Percentiles rank a stretch among this genome's conserved stretches.
Evolutionary conservation across 1,140 invertebrate genomes (phyloP).

Genomic region (Acromyrmex echinatior): DNA sequence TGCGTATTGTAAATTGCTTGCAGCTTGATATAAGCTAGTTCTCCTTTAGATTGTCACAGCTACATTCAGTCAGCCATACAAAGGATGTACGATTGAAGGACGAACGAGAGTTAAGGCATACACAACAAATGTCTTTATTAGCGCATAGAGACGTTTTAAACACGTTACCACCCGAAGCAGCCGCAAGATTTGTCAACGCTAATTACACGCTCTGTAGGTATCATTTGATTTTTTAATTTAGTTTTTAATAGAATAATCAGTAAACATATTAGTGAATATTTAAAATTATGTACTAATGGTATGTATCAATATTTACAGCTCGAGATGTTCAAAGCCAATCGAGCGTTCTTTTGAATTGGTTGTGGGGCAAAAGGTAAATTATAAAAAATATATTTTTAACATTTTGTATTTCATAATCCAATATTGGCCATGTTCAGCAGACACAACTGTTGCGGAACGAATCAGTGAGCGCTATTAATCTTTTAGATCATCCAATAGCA

Average conservation of each 20-base stretch:
- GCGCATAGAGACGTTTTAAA: slow-evolving; percentile 90
- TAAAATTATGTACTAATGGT: neutral
- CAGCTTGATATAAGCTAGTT: slow-evolving; percentile 82
- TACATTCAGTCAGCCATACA: slow-evolving; percentile 91
- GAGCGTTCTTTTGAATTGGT: slow-evolving; percentile 92
- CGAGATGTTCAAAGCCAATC: slow-evolving; percentile 92
- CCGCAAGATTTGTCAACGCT: slow-evolving; percentile 89
- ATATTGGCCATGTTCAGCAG: neutral
- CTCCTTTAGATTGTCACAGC: slow-evolving; percentile 89
- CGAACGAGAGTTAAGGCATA: slow-evolving; percentile 91
- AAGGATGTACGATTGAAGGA: slow-evolving; percentile 91
- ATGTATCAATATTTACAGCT: slow-evolving; percentile 86
- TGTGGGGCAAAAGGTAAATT: slow-evolving; percentile 89
- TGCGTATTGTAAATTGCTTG: slow-evolving; percentile 38
- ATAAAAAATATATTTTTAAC: slow-evolving; percentile 15
- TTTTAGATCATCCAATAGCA: no score
- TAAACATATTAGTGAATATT: neutral
- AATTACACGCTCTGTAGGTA: slow-evolving; percentile 91
- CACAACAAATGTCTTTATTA: slow-evolving; percentile 91
- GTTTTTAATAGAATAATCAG: neutral
- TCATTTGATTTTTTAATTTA: slow-evolving; percentile 29
- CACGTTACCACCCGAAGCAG: slow-evolving; percentile 89
- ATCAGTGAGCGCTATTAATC: no score
- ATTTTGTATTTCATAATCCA: neutral
- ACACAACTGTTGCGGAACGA: no score